Conservation (phyloP, 2,888 invertebrate genomes). For the Xylota segnis region DNA sequence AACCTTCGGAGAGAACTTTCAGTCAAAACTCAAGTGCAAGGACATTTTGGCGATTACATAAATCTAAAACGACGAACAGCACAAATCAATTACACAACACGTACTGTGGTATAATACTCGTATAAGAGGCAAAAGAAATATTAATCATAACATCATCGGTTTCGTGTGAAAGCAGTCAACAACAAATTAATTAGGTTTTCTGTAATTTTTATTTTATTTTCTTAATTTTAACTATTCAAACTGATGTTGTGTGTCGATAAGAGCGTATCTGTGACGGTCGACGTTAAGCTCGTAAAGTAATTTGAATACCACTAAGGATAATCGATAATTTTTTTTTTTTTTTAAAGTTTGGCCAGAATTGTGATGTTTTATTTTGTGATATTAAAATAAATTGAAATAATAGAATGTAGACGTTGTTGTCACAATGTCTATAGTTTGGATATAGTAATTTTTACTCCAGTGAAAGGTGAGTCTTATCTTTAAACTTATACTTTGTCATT, state of each 20-base stretch:
- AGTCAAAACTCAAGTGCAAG: slow-evolving; percentile 68
- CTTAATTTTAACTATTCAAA: not conserved
- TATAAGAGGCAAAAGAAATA: slow-evolving; percentile 9
- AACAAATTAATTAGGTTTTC: slow-evolving; percentile 21
- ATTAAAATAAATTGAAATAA: slow-evolving; percentile 28
- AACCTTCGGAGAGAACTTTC: slow-evolving; percentile 5
- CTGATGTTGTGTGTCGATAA: slow-evolving; percentile 15
- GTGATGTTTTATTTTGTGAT: slow-evolving; percentile 60
- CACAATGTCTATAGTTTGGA: slow-evolving; percentile 44
- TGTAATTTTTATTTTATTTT: not conserved
- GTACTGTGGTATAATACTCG: slow-evolving; percentile 26
- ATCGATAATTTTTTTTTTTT: not conserved
- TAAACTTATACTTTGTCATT: not conserved
- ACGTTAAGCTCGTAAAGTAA: slow-evolving; percentile 17
- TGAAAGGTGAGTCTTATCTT: slow-evolving; percentile 53
- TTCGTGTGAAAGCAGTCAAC: slow-evolving; percentile 31
- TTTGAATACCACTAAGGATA: not conserved
- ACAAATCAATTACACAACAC: slow-evolving; percentile 63
- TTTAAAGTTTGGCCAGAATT: slow-evolving; percentile 21
- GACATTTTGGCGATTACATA: slow-evolving; percentile 63
- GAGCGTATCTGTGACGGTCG: slow-evolving; percentile 6
- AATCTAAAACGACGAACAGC: slow-evolving; percentile 25
- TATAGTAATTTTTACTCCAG: slow-evolving; percentile 37
- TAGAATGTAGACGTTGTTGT: slow-evolving; percentile 13
- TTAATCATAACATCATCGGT: slow-evolving; percentile 43